Evolutionary conservation across 92 coral and sea anemone genomes (phyloP), one percentile per base, ranked within the genome.

Genomic region (Chrysogorgia sp.): DNA sequence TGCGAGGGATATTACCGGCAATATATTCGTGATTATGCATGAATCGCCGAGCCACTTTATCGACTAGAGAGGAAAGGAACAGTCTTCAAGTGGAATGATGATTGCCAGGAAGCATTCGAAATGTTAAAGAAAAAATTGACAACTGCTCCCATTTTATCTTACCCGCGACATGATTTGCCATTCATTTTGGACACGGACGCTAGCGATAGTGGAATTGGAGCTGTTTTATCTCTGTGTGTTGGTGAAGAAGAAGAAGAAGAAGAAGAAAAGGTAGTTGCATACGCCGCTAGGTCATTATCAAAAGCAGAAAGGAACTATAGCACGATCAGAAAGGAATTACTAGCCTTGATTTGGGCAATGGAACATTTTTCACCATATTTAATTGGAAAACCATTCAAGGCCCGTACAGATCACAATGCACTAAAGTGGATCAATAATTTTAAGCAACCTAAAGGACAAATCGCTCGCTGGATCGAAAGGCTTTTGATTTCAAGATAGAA

Each of bases 141-240:
- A n/a, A 24, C 81, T 2, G 69, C 81, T 6, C 81, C 81, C 10
- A 28, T 75, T 3, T n/a, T 75, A 12, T 78, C 89, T 14, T 75
- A 29, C 34, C 89, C 89, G 12, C 25, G 71, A 43, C 43, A 80
- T 24, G 77, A 80, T 63, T 65, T 80, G 15, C 79, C 85, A 26
- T 85, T 85, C 67, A 21, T 56, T 7, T 45, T 85, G 23, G 86
- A 85, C 60, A 81, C 85, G 40, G 89, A 85, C 45, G 77, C 81
- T 7, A 28, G n/a, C 14, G 35, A 75, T 75, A 57, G 30, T 2
- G 69, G 82, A 6, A 32, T 64, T 15, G 83, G 75, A 13, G 66
- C 76, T 0, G 83, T 79, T 0, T 21, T 79, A 17, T 47, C 66
- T 8, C 83, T 64, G 65, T 0, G 10, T 17, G 47, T 29, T 19